Conservation (phyloP, 1,140 invertebrate species). For the Agrypnia vestita region DNA sequence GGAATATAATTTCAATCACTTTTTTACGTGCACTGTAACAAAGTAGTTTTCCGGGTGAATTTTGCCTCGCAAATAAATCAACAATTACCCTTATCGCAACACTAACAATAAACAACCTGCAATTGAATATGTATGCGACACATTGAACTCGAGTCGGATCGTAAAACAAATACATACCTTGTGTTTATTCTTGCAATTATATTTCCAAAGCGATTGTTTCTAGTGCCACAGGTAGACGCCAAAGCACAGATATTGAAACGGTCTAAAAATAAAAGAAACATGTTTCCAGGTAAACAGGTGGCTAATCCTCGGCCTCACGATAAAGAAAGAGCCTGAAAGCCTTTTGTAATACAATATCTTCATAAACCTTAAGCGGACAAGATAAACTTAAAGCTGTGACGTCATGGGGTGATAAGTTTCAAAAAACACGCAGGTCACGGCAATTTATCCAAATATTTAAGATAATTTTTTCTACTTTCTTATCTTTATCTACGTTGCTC, state of each 20-base stretch:
- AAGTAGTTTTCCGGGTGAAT: too few species aligned
- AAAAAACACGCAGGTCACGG: conserved; percentile 18
- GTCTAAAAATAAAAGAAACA: neutral
- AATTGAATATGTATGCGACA: too few species aligned
- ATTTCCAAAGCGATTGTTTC: too few species aligned
- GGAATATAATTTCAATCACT: too few species aligned
- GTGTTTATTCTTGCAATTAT: too few species aligned
- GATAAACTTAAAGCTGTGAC: conserved; percentile 30
- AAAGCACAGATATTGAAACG: conserved; percentile 1
- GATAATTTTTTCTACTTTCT: neutral
- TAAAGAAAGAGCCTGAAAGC: conserved; percentile 44
- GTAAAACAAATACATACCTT: too few species aligned
- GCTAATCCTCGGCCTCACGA: conserved; percentile 40
- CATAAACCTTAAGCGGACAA: conserved; percentile 38
- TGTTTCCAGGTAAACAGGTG: conserved; percentile 37
- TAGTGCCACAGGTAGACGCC: neutral
- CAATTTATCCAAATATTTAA: neutral
- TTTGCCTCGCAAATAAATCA: too few species aligned
- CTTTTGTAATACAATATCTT: conserved; percentile 51
- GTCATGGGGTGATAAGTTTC: conserved; percentile 45
- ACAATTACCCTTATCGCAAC: too few species aligned
- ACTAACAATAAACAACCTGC: too few species aligned
- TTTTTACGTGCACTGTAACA: too few species aligned
- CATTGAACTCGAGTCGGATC: too few species aligned
- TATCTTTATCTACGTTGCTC: neutral